Evolutionary conservation across 2,113 vertebrate genomes (phyloP), one percentile per base, ranked within the genome.

Genomic region (Tupaia tana): DNA sequence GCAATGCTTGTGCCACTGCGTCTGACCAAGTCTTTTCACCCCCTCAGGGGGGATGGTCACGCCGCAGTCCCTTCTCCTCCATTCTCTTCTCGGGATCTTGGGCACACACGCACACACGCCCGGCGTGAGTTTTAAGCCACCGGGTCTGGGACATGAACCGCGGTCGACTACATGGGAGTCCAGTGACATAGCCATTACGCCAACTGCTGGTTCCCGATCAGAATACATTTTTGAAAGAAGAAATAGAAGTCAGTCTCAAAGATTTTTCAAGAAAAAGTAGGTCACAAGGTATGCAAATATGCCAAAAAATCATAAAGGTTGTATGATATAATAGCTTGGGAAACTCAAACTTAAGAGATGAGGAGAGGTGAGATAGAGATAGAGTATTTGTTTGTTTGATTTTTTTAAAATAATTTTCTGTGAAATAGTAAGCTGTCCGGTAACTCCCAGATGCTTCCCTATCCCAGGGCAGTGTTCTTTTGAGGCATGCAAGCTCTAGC

Each of bases 201-300:
- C 6, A 43, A 43, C 43, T 43, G 43, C 43, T 43, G 43, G 43
- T 43, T 6, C 43, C 43, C 88, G 56, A 88, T 90, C 63, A 86
- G 64, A 12, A 2, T 71, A 84, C 54, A 16, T 18, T 64, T 52
- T 52, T 34, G 67, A 43, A 43, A 43, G 70, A 61, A 92, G 61
- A 63, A 81, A 90, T 91, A 11, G 29, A 89, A 71, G 27, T 89
- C 61, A 66, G 22, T 93, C 93, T 96, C 54, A 88, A 88, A 80
- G 71, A 86, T 89, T 89, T 75, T 67, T 92, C 11, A 83, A 90
- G 75, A 92, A 92, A 89, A 81, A 82, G 80, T 91, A 94, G 43
- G 84, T 69, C 16, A 95, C 86, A 31, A 90, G 29, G 20, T 83
- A 59, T 27, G 27, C 56, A 85, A 52, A 79, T 91, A 31, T 31